phyloP scores from a whole-genome alignment of 1,140 invertebrate genomes.

The Diprion similis region DNA sequence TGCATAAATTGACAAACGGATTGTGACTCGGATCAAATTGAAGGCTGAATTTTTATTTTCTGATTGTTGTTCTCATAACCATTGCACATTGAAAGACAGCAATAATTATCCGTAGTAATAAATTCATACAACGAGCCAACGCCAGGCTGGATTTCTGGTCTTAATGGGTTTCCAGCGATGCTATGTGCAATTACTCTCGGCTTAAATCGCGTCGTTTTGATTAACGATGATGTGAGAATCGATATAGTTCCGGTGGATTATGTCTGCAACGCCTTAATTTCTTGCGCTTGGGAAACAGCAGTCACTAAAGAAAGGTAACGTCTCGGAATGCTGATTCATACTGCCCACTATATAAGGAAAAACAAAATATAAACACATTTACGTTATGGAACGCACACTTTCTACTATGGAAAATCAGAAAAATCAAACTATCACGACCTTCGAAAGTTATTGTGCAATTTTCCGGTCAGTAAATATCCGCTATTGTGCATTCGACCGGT shows the following conservation, averaged over 20 bases:
- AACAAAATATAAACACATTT: not conserved
- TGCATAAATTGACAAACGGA: not conserved
- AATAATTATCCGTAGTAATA: slow-evolving; percentile 37
- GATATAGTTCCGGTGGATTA: slow-evolving; percentile 73
- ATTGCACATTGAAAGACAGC: too few relatives aligned
- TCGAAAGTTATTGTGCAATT: not conserved
- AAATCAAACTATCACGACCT: not conserved
- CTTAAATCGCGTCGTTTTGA: slow-evolving; percentile 64
- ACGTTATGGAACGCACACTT: not conserved
- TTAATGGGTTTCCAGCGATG: slow-evolving; percentile 70
- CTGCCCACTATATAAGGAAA: not conserved
- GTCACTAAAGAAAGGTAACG: slow-evolving; percentile 22
- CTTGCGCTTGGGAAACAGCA: slow-evolving; percentile 60
- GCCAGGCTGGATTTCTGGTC: slow-evolving; percentile 74
- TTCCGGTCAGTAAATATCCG: not conserved
- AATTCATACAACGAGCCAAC: slow-evolving; percentile 50
- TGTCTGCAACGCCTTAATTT: slow-evolving; percentile 69
- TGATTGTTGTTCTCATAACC: too few relatives aligned
- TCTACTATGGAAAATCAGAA: not conserved
- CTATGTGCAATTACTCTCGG: slow-evolving; percentile 64
- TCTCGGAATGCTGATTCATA: not conserved
- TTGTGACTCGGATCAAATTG: not conserved
- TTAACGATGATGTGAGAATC: slow-evolving; percentile 55
- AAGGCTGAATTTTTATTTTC: not conserved
- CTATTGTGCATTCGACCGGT: not conserved